These are phyloP conservation scores for Gisinianus flammeolus DNA, from an alignment of 2,888 invertebrate species.

Conservation along the genomic window DNA sequence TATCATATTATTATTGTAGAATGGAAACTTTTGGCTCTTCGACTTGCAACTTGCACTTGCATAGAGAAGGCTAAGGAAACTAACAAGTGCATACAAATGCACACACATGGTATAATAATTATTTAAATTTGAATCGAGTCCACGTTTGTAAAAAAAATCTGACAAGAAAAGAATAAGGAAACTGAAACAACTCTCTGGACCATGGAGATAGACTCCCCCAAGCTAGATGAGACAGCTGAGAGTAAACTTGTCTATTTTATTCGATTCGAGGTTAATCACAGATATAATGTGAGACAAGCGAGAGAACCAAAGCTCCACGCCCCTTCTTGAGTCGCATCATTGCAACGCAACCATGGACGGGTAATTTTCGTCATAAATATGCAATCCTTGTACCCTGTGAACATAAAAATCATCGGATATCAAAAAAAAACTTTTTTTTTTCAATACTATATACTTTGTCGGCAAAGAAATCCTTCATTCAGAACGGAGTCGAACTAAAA, in stretches of 20 bases:
- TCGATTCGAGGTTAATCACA: constrained; percentile 31
- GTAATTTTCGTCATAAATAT: constrained; percentile 12
- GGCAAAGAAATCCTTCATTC: constrained; percentile 34
- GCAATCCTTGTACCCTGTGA: neutral
- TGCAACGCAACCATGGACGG: neutral
- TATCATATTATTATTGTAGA: too few species aligned
- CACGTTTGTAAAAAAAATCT: too few species aligned
- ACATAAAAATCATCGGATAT: constrained; percentile 27
- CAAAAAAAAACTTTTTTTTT: constrained; percentile 8
- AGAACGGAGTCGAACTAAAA: constrained; percentile 23
- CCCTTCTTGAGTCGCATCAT: neutral
- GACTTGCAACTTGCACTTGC: too few species aligned
- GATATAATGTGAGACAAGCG: constrained; percentile 16
- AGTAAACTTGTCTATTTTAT: constrained; percentile 24
- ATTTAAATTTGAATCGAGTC: too few species aligned
- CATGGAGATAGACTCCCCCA: constrained; percentile 7
- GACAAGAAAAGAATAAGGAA: too few species aligned
- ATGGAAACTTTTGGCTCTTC: too few species aligned
- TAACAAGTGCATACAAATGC: too few species aligned
- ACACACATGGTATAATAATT: too few species aligned
- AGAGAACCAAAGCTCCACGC: constrained; percentile 7
- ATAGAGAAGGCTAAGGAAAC: too few species aligned
- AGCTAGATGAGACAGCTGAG: constrained; percentile 29
- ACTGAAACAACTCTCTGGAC: too few species aligned
- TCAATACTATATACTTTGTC: constrained; percentile 24